Conservation (phyloP, 1,140 invertebrate species). For the Drosophila novamexicana region DNA sequence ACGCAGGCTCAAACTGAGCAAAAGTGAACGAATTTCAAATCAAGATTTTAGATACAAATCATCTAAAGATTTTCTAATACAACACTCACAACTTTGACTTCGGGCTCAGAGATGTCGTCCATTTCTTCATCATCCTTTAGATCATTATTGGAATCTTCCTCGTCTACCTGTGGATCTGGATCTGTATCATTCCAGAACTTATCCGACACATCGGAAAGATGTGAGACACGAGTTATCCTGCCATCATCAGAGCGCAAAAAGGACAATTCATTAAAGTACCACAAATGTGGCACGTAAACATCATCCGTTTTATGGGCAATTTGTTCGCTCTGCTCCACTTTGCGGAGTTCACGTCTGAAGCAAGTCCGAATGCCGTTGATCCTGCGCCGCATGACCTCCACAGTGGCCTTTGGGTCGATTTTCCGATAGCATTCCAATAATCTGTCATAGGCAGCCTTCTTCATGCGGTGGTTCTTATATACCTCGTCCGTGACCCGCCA, state of each 20-base stretch:
- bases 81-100: constrained; percentile 22
- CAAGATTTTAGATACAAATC: no score
- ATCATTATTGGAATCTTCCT: background rate
- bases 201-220: background rate
- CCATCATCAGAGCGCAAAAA: constrained; percentile 13
- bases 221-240: no score
- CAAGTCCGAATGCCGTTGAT: constrained; percentile 38
- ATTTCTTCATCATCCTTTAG: background rate
- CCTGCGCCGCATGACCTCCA: constrained; percentile 29
- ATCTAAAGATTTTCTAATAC: no score
- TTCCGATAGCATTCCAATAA: constrained; percentile 18
- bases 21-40: background rate
- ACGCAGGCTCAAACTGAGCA: constrained; percentile 7
- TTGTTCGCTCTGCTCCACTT: constrained; percentile 27
- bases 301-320: background rate
- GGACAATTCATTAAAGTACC: constrained; percentile 35
- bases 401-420: constrained; percentile 25
- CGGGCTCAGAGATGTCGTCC: constrained; percentile 4
- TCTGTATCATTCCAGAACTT: background rate
- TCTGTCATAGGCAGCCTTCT: background rate
- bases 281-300: constrained; percentile 33
- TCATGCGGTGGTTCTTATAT: constrained; percentile 23
- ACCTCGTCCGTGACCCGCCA: constrained; percentile 17
- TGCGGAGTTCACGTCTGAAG: constrained; percentile 35
- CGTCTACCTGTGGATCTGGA: background rate